Base-by-base conservation (phyloP, 1,140 invertebrate genomes). In the Temnothorax nylanderi region DNA sequence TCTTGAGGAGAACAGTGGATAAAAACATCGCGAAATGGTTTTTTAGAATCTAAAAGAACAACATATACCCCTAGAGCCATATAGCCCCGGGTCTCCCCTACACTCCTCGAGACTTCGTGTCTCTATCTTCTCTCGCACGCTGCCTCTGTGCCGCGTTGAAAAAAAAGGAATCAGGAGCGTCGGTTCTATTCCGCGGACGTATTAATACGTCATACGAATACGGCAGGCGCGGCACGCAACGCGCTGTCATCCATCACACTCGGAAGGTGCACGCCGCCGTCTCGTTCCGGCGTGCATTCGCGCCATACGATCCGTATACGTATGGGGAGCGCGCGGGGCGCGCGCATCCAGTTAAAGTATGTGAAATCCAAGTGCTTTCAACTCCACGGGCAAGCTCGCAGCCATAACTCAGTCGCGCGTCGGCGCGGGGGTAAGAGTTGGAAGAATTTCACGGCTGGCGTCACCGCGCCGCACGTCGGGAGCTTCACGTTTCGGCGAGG, bases 311-410 rank as follows among this genome's bases (percentile, higher is more conserved):
- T 47, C 32, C 54, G 56, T 32, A 13, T 3, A 16, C 32, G 21
- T 47, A 34, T 11, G 37, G 18, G 3, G 18, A n/a, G 37, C 18
- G 10, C 10, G n/a, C 8, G 44, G 34, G 37, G 13, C 21, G 47
- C 54, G 62, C 60, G 60, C 88, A 77, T 77, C 44, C 89, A 80
- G 77, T 86, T 90, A 88, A 91, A 87, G 81, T 84, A 85, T 62
- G 91, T 86, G 87, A 91, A 90, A 92, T 91, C 88, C 88, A 89
- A 92, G 86, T 92, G 91, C 89, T 91, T 91, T 91, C 91, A 91
- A 86, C 86, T 88, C 75, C 34, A 44, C 64, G 26, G 58, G 58
- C 72, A 87, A 85, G 26, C 58, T 65, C 62, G 37, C 75, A 76
- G 67, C 76, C 86, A 87, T 92, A 92, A 91, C 77, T 92, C 90